Conservation (phyloP, 2,797 vertebrate genomes). For the Coluber constrictor region DNA sequence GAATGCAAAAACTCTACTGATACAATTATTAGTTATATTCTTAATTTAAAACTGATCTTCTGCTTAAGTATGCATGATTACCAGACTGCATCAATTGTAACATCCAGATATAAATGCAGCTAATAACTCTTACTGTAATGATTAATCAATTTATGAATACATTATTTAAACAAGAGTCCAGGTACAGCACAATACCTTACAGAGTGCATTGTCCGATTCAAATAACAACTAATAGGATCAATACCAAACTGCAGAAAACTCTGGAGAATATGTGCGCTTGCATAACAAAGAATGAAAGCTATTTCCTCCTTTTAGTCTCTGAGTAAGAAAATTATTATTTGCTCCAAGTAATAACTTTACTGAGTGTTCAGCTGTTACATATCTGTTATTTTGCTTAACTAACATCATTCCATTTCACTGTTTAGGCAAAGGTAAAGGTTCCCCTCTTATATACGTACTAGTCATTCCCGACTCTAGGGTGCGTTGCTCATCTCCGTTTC, state of each 20-base stretch:
- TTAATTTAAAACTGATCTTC: conserved; percentile 63
- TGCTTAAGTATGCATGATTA: conserved; percentile 70
- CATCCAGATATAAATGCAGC: conserved; percentile 83
- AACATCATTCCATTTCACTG: background rate
- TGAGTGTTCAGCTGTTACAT: background rate
- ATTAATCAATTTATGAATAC: conserved; percentile 98
- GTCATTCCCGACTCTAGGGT: too few species aligned
- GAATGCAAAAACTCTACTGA: conserved; percentile 41
- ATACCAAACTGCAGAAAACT: conserved; percentile 89
- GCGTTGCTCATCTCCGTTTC: too few species aligned
- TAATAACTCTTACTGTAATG: conserved; percentile 95
- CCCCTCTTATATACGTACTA: too few species aligned
- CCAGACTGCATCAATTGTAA: conserved; percentile 68
- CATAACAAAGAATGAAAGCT: conserved; percentile 63
- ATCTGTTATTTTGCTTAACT: conserved; percentile 13
- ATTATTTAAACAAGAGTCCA: conserved; percentile 96
- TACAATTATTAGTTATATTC: conserved; percentile 40
- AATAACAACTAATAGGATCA: conserved; percentile 86
- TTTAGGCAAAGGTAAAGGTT: background rate
- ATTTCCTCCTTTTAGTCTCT: conserved; percentile 48
- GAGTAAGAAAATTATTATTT: conserved; percentile 26
- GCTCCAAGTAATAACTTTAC: conserved; percentile 43
- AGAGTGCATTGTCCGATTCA: conserved; percentile 88
- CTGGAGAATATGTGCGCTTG: conserved; percentile 76
- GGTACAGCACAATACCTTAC: conserved; percentile 89